A percentile compares a stretch with the other conserved stretches of the same genome.
Conservation (phyloP, 2,888 invertebrate genomes). For the Rhimphoctona megacephalus region DNA sequence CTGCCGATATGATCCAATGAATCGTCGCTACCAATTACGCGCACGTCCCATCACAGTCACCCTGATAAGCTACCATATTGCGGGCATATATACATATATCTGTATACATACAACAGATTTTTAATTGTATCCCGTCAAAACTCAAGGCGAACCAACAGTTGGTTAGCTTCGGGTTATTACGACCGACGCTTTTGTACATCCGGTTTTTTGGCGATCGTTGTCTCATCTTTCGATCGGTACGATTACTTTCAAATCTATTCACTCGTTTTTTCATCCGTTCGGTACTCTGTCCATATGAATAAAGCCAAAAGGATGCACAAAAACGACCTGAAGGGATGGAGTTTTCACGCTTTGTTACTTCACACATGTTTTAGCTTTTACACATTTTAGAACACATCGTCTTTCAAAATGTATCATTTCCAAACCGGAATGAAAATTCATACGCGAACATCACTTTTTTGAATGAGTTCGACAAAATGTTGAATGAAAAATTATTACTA, state of each 20-base stretch:
- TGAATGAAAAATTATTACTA: neutral
- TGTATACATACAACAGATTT: slow-evolving; percentile 25
- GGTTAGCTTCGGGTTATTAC: slow-evolving; percentile 40
- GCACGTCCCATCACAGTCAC: slow-evolving; percentile 60
- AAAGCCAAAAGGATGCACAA: neutral
- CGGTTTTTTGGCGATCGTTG: slow-evolving; percentile 30
- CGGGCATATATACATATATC: neutral
- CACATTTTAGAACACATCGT: neutral
- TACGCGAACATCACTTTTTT: neutral
- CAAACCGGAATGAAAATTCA: neutral
- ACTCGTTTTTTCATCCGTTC: slow-evolving; percentile 4
- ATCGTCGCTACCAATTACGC: slow-evolving; percentile 69
- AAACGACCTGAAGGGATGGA: neutral
- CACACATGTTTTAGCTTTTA: neutral
- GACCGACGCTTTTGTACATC: slow-evolving; percentile 33
- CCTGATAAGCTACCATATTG: slow-evolving; percentile 57
- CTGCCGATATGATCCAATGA: slow-evolving; percentile 37
- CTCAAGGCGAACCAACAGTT: slow-evolving; percentile 23
- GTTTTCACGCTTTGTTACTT: neutral
- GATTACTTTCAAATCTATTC: slow-evolving; percentile 12
- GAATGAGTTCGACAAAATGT: neutral
- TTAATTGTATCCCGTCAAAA: slow-evolving; percentile 45
- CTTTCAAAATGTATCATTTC: too few relatives aligned
- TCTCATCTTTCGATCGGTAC: slow-evolving; percentile 17
- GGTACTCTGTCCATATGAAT: neutral